These are phyloP conservation scores for Drosophila pseudoananassae DNA, from an alignment of 1,140 invertebrate species.

Conservation along the genomic window DNA sequence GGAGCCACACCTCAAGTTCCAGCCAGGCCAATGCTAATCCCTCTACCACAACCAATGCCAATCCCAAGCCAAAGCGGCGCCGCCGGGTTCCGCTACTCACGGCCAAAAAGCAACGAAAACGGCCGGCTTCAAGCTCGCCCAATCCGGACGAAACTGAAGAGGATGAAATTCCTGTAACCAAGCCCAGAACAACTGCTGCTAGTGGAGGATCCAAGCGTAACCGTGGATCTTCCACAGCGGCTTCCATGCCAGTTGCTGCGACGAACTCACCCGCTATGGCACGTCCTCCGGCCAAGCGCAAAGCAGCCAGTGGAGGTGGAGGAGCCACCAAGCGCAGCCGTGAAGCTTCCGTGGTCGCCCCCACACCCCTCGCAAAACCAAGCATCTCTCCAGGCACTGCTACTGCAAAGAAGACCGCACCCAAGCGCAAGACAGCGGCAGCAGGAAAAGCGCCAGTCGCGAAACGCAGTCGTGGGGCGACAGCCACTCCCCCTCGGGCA, in stretches of 20 bases:
- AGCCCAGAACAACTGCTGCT: slow-evolving; percentile 10
- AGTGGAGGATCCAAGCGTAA: slow-evolving; percentile 11
- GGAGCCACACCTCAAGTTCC: slow-evolving; percentile 62
- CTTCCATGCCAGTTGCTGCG: slow-evolving; percentile 22
- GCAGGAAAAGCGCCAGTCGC: slow-evolving; percentile 10
- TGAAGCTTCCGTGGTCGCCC: slow-evolving; percentile 1
- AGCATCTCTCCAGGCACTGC: neutral
- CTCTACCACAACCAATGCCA: slow-evolving; percentile 11
- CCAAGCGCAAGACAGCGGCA: slow-evolving; percentile 40
- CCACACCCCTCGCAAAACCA: neutral
- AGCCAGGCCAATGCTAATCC: slow-evolving; percentile 35
- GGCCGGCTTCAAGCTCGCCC: neutral
- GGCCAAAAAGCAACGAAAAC: slow-evolving; percentile 50
- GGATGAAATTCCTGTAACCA: slow-evolving; percentile 1
- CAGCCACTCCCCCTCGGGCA: slow-evolving; percentile 40
- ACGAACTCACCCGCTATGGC: slow-evolving; percentile 38
- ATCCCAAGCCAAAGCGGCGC: slow-evolving; percentile 64
- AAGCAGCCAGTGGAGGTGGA: slow-evolving; percentile 8
- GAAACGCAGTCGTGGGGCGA: slow-evolving; percentile 23
- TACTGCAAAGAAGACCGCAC: neutral
- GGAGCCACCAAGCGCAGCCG: slow-evolving; percentile 44
- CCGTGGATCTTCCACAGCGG: slow-evolving; percentile 5
- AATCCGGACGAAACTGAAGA: slow-evolving; percentile 8
- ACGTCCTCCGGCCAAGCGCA: slow-evolving; percentile 18
- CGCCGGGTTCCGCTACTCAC: slow-evolving; percentile 61